Evolutionary conservation across 2,113 vertebrate species (phyloP).

Genomic region (Brachyhypopomus gauderio): DNA sequence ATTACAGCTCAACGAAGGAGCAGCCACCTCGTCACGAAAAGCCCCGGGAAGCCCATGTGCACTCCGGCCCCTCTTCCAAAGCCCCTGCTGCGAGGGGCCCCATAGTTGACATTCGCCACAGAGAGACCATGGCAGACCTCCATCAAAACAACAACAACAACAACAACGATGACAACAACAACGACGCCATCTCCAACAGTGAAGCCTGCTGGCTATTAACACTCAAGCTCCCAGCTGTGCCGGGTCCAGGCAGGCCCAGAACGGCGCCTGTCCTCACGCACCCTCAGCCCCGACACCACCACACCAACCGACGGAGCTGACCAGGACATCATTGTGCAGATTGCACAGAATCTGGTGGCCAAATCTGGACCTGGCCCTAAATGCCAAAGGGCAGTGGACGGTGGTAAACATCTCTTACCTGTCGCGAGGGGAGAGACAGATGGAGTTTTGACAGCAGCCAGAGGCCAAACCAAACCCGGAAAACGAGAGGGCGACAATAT

Average conservation of each 20-base stretch:
- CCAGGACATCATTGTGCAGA: constrained; percentile 35
- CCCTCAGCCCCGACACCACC: background rate
- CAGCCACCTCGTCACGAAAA: constrained; percentile 40
- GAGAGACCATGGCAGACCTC: constrained; percentile 17
- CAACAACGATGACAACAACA: constrained; percentile 2
- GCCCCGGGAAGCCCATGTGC: constrained; percentile 36
- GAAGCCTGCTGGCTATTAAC: constrained; percentile 18
- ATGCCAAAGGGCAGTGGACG: constrained; percentile 41
- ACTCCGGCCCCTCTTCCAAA: constrained; percentile 43
- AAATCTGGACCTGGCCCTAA: constrained; percentile 26
- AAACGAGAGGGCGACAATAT: constrained; percentile 55
- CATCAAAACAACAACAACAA: constrained; percentile 40
- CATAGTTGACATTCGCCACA: constrained; percentile 44
- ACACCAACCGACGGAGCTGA: constrained; percentile 7
- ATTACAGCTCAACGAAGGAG: constrained; percentile 36
- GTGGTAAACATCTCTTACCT: constrained; percentile 69
- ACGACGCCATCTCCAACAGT: background rate
- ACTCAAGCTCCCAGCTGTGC: background rate
- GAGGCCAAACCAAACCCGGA: constrained; percentile 58
- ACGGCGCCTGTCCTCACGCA: background rate
- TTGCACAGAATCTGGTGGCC: constrained; percentile 21
- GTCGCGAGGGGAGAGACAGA: constrained; percentile 52
- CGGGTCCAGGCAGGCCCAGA: background rate
- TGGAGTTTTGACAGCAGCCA: constrained; percentile 31
- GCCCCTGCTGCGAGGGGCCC: constrained; percentile 17